Evolutionary conservation across 2,797 vertebrate genomes (phyloP).

Genomic region (Bradypodion ventrale): DNA sequence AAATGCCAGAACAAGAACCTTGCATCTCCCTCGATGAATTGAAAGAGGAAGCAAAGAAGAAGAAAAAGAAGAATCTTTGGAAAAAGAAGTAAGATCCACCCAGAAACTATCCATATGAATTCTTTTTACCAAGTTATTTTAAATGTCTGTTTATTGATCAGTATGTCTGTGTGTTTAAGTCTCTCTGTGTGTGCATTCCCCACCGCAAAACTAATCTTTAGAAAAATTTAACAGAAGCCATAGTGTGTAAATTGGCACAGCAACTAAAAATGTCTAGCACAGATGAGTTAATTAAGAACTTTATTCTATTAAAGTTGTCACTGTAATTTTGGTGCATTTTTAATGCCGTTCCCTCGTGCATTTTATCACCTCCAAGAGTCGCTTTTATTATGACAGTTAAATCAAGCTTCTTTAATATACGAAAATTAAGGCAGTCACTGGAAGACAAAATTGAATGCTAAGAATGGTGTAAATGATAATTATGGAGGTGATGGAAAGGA

Average conservation of each 20-base stretch:
- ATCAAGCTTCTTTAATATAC: slow-evolving; percentile 45
- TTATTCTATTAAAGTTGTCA: slow-evolving; percentile 53
- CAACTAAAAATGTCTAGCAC: slow-evolving; percentile 42
- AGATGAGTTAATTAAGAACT: slow-evolving; percentile 53
- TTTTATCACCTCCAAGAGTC: slow-evolving; percentile 62
- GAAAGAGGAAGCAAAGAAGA: no score
- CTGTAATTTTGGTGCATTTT: slow-evolving; percentile 48
- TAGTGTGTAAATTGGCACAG: slow-evolving; percentile 27
- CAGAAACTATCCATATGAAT: slow-evolving; percentile 22
- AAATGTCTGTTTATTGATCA: slow-evolving; percentile 41
- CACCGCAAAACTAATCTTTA: slow-evolving; percentile 43
- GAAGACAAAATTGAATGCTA: slow-evolving; percentile 48
- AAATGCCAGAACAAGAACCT: no score
- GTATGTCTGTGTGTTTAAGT: neutral
- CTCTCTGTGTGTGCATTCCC: slow-evolving; percentile 2
- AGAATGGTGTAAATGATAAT: slow-evolving; percentile 19
- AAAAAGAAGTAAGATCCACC: slow-evolving; percentile 19
- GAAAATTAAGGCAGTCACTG: slow-evolving; percentile 56
- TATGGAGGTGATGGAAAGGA: slow-evolving; percentile 50
- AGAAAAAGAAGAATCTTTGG: slow-evolving; percentile 16
- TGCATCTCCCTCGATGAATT: no score
- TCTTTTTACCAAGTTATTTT: slow-evolving; percentile 21
- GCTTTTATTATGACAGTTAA: slow-evolving; percentile 63
- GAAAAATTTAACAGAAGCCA: slow-evolving; percentile 58
- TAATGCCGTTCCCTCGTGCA: slow-evolving; percentile 23